Conservation (phyloP, 2,797 vertebrate species). For the Columba guinea region DNA sequence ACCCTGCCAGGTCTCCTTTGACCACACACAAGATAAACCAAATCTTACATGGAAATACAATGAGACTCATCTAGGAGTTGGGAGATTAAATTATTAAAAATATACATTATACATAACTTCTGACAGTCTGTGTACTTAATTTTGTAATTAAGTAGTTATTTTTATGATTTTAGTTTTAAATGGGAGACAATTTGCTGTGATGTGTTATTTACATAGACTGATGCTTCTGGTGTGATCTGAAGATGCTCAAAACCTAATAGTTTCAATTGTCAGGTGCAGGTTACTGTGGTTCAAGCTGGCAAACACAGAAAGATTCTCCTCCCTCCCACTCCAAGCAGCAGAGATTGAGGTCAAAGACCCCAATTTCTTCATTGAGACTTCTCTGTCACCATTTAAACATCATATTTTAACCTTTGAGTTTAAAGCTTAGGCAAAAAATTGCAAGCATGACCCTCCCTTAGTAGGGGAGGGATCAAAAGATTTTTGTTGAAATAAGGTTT, state of each 20-base stretch:
- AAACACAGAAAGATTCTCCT: conserved; percentile 46
- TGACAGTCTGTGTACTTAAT: background rate
- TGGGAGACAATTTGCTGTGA: background rate
- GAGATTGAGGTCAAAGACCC: conserved; percentile 74
- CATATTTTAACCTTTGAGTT: conserved; percentile 72
- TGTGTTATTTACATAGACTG: background rate
- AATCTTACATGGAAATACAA: background rate
- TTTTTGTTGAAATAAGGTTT: conserved; percentile 18
- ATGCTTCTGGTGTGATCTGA: conserved; percentile 26
- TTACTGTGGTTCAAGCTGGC: conserved; percentile 53
- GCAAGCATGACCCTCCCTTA: conserved; percentile 42
- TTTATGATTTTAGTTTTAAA: background rate
- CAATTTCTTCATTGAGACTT: conserved; percentile 74
- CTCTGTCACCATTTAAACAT: conserved; percentile 66
- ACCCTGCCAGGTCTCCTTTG: background rate
- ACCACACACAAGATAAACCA: background rate
- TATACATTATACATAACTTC: background rate
- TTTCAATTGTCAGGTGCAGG: conserved; percentile 64
- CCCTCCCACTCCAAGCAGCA: conserved; percentile 15
- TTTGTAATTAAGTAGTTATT: background rate
- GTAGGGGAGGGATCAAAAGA: background rate
- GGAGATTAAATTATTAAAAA: background rate
- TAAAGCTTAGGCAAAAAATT: conserved; percentile 66
- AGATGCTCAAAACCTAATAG: conserved; percentile 31
- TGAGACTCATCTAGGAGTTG: background rate